phyloP scores from a whole-genome alignment of 2,888 invertebrate species.

The Andrena chrysosceles region DNA sequence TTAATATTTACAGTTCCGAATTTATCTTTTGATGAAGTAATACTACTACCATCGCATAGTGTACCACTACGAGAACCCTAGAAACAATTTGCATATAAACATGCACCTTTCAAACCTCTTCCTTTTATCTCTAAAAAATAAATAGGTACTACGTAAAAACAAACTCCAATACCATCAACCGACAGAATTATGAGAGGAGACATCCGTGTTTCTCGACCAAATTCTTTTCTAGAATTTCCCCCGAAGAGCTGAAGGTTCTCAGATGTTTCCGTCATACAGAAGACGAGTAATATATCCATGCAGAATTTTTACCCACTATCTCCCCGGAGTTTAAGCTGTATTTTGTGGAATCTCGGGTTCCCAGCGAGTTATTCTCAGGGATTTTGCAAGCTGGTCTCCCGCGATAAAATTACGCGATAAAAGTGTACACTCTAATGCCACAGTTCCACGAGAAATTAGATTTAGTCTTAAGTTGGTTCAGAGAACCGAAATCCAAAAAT shows the following conservation, averaged over 20 bases:
- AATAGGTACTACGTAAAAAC: neutral
- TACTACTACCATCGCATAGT: conserved; percentile 10
- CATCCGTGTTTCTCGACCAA: neutral
- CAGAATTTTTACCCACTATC: neutral
- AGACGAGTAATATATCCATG: conserved; percentile 1
- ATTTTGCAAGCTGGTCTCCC: conserved; percentile 3
- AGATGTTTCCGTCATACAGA: conserved; percentile 7
- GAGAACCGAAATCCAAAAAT: conserved; percentile 15
- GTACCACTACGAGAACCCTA: neutral
- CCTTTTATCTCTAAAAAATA: neutral
- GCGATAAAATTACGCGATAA: conserved; percentile 23
- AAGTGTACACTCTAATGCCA: conserved; percentile 7
- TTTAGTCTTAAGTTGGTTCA: neutral
- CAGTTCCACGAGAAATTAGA: conserved; percentile 25
- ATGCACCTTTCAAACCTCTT: neutral
- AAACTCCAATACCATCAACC: neutral
- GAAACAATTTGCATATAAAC: neutral
- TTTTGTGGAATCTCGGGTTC: conserved; percentile 7
- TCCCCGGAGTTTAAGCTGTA: neutral
- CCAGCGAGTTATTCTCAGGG: conserved; percentile 9
- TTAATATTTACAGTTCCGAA: conserved; percentile 9
- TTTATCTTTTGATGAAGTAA: conserved; percentile 19
- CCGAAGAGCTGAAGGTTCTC: neutral
- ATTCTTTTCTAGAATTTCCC: neutral
- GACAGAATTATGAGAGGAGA: neutral